Conservation (phyloP, 2,113 vertebrate genomes). For the Lanius collurio region DNA sequence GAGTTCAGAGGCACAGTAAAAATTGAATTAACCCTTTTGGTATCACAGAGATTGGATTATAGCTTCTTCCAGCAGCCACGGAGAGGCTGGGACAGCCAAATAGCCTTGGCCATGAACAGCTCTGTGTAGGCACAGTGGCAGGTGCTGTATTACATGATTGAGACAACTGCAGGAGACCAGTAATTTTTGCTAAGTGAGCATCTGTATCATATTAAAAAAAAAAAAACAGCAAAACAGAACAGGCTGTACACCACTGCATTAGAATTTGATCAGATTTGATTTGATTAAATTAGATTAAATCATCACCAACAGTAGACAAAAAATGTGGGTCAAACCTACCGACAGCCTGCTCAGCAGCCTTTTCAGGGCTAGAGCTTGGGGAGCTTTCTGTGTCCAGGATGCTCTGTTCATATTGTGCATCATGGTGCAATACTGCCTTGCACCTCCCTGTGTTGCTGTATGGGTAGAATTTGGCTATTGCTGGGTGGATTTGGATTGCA, state of each 20-base stretch:
- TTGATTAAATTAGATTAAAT: not conserved
- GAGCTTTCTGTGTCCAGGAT: not conserved
- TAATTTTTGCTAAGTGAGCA: not conserved
- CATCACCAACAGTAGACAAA: not conserved
- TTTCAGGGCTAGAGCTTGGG: not conserved
- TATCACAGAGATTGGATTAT: not conserved
- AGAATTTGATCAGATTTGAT: not conserved
- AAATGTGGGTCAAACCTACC: not conserved
- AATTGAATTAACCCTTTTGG: not conserved
- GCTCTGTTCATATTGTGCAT: not conserved
- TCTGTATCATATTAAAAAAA: not conserved
- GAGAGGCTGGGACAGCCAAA: not conserved
- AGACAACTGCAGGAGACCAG: not conserved
- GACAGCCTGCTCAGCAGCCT: not conserved
- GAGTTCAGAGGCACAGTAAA: not conserved
- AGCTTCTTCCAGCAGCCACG: not conserved
- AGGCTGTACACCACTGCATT: not conserved
- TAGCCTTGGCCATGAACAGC: not conserved
- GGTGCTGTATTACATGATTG: not conserved
- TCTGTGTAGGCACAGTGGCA: not conserved
- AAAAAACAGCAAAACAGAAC: not conserved
- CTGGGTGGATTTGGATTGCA: not conserved
- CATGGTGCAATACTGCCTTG: not conserved
- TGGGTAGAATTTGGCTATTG: not conserved
- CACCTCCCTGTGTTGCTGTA: not conserved